These are phyloP conservation scores for Semnornis frantzii DNA, from an alignment of 2,113 vertebrate species.

Conservation along the genomic window DNA sequence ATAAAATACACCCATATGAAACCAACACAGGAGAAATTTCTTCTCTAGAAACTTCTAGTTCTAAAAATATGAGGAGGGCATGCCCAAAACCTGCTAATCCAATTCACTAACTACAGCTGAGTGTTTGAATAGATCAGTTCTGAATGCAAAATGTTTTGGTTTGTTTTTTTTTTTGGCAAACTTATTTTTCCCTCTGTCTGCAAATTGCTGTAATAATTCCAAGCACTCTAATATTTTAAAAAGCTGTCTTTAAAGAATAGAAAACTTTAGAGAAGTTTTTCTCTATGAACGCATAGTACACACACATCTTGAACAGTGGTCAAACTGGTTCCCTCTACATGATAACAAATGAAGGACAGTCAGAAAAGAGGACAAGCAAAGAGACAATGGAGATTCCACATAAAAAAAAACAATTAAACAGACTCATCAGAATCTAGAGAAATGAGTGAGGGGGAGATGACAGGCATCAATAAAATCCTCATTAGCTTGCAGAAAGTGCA, in stretches of 20 bases:
- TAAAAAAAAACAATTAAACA: neutral
- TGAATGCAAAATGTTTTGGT: neutral
- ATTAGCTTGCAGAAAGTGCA: conserved; percentile 12
- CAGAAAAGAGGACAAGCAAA: neutral
- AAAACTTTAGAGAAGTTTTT: neutral
- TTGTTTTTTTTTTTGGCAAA: neutral
- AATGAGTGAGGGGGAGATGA: neutral
- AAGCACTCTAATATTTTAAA: neutral
- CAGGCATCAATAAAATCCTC: neutral
- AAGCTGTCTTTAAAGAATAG: neutral
- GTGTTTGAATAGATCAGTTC: neutral
- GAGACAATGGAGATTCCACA: neutral
- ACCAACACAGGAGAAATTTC: neutral
- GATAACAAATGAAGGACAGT: neutral
- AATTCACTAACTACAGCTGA: neutral
- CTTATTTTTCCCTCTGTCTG: neutral
- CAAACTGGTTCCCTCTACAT: neutral
- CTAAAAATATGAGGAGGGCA: neutral
- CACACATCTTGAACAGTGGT: neutral
- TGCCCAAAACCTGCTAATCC: neutral
- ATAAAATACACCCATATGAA: neutral
- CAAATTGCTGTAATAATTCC: neutral
- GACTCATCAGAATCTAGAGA: neutral
- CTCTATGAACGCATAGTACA: neutral
- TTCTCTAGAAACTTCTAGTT: neutral